Base-by-base conservation (phyloP, 2,888 invertebrate genomes). In the Ophion slaviceki region DNA sequence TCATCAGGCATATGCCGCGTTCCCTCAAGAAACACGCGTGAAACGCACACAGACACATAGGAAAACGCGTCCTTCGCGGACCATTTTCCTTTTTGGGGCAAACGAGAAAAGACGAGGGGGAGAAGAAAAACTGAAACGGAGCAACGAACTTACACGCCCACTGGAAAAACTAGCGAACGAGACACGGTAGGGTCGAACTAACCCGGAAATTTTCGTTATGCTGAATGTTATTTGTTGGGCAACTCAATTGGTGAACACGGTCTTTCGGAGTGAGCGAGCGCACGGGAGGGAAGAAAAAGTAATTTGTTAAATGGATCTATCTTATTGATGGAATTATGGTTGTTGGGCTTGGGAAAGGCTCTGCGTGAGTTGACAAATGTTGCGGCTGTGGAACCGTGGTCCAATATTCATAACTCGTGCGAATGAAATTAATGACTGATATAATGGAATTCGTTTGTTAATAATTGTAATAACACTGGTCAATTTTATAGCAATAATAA, bases 1-100 rank as follows among this genome's bases (percentile, higher is more conserved):
- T 91, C 94, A 92, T 92, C 92, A 92, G 78, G 70, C 86, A 86
- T 80, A 83, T 78, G 86, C 88, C 68, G 61, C 61, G 61, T 67
- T 81, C 75, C 75, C 84, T 82, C 85, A 66, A 83, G 87, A 74
- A 78, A 84, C 70, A 47, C 67, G 47, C 77, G 67, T 80, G 78
- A 45, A 47, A 75, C 71, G 80, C 81, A 66, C 68, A 77, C 74
- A 70, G 66, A n/a, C 70, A 32, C 70, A 36, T 2, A 45, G 11
- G 24, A 14, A 45, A 45, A 74, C 45, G 14, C 61, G 17, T 28
- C 76, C 64, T 47, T 72, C 62, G 57, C 76, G 71, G 62, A 70
- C 80, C 87, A 87, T 88, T 88, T 88, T 87, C 87, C 78, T 78
- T 78, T 81, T 76, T 62, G 75, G 68, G 76, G 70, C 47, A 82